phyloP scores from a whole-genome alignment of 2,888 invertebrate genomes.

The Zaprionus bogoriensis region DNA sequence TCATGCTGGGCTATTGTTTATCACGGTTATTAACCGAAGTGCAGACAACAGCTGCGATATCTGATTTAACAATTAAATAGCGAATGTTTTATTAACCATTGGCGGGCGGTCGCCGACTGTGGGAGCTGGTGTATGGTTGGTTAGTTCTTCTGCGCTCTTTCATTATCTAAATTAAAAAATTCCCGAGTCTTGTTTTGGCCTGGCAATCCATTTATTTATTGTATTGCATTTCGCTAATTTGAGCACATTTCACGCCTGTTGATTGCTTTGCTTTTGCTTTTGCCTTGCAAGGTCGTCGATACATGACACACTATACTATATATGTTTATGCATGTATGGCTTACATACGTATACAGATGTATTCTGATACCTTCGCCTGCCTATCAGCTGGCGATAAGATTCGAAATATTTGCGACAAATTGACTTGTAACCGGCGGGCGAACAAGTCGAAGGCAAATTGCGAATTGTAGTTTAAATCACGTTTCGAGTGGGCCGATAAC shows the following conservation, averaged over 20 bases:
- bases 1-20: constrained; percentile 17
- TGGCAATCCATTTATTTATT: constrained; percentile 38
- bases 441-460: constrained; percentile 22
- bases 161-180: constrained; percentile 76
- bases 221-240: constrained; percentile 61
- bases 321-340: too few species aligned
- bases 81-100: constrained; percentile 51
- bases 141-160: constrained; percentile 31
- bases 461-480: constrained; percentile 8
- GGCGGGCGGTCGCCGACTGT: too few species aligned
- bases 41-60: constrained; percentile 31
- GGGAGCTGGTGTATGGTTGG: too few species aligned
- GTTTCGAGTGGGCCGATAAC: constrained; percentile 48
- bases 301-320: constrained; percentile 29
- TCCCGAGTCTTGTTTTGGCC: constrained; percentile 53
- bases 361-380: constrained; percentile 25
- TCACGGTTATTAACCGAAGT: constrained; percentile 12
- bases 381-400: constrained; percentile 19
- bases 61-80: constrained; percentile 51
- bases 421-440: constrained; percentile 57
- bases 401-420: constrained; percentile 57
- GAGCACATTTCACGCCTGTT: constrained; percentile 54
- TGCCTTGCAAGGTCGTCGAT: constrained; percentile 50
- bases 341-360: constrained; percentile 19
- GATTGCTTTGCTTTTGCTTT: constrained; percentile 55